Conservation (phyloP, 2,888 invertebrate species). For the Kuschelorhynchus macadamiae region DNA sequence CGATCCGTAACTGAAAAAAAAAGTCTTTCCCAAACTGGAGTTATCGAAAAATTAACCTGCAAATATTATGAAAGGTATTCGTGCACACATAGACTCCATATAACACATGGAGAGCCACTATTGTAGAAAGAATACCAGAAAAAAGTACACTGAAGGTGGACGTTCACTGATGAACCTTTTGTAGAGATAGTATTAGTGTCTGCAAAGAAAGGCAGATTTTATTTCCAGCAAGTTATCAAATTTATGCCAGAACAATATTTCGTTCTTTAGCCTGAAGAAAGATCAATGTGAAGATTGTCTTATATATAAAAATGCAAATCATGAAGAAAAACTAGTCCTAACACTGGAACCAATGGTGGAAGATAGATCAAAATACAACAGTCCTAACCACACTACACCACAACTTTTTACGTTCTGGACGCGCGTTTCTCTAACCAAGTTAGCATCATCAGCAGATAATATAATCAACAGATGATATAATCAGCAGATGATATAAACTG, state of each 20-base stretch:
- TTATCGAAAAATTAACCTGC: background rate
- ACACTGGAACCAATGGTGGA: no score
- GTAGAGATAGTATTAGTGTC: conserved; percentile 43
- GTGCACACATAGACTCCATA: conserved; percentile 42
- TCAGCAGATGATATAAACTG: no score
- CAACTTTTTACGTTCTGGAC: no score
- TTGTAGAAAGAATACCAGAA: conserved; percentile 36
- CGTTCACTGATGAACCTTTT: conserved; percentile 41
- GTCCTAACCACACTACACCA: no score
- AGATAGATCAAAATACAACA: no score
- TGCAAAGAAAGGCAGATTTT: conserved; percentile 32
- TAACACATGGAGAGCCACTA: conserved; percentile 45
- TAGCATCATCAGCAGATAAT: no score
- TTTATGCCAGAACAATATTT: conserved; percentile 47
- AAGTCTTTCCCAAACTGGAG: conserved; percentile 7
- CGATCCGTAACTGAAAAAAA: conserved; percentile 26
- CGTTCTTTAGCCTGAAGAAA: conserved; percentile 43
- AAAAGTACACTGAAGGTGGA: conserved; percentile 45
- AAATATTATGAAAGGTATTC: conserved; percentile 25
- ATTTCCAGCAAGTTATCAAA: conserved; percentile 42
- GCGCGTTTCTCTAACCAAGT: no score
- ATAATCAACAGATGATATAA: no score
- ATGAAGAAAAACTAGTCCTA: conserved; percentile 21
- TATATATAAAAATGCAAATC: conserved; percentile 19
- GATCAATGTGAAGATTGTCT: conserved; percentile 33